Conservation (phyloP, 2,888 invertebrate species). For the Ophonus ardosiacus region DNA sequence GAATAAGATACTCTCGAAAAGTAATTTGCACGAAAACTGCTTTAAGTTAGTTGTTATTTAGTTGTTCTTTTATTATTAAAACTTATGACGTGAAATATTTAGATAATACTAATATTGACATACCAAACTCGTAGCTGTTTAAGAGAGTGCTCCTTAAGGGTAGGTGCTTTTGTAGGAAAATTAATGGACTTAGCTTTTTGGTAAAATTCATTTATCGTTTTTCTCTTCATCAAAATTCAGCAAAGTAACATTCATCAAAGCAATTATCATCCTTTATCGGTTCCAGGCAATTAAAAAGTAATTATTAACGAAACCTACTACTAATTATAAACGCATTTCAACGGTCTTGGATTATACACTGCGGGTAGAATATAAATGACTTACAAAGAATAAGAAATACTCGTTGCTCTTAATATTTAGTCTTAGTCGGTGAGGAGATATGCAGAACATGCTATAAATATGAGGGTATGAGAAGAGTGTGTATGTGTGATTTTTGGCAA, state of each 20-base stretch:
- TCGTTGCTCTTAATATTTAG: neutral
- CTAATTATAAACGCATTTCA: conserved; percentile 62
- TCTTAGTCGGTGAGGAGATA: neutral
- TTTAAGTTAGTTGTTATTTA: too few relatives aligned
- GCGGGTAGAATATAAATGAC: conserved; percentile 5
- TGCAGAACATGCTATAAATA: neutral
- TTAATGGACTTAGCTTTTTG: too few relatives aligned
- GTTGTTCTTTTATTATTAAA: too few relatives aligned
- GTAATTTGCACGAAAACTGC: too few relatives aligned
- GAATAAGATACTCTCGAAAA: too few relatives aligned
- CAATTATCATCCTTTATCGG: conserved; percentile 54
- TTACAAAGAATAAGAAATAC: neutral
- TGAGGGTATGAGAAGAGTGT: neutral
- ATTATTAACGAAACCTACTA: conserved; percentile 56
- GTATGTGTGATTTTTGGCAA: neutral
- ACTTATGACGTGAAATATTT: too few relatives aligned
- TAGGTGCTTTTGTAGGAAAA: too few relatives aligned
- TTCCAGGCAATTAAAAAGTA: conserved; percentile 60
- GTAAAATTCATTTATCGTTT: neutral
- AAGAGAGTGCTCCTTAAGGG: too few relatives aligned
- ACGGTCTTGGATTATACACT: neutral
- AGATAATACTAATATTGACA: too few relatives aligned
- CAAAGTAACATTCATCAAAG: conserved; percentile 44
- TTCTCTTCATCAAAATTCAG: neutral
- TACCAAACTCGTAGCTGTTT: too few relatives aligned